Evolutionary conservation across 2,113 vertebrate genomes (phyloP).

Genomic region (Oriolus oriolus): DNA sequence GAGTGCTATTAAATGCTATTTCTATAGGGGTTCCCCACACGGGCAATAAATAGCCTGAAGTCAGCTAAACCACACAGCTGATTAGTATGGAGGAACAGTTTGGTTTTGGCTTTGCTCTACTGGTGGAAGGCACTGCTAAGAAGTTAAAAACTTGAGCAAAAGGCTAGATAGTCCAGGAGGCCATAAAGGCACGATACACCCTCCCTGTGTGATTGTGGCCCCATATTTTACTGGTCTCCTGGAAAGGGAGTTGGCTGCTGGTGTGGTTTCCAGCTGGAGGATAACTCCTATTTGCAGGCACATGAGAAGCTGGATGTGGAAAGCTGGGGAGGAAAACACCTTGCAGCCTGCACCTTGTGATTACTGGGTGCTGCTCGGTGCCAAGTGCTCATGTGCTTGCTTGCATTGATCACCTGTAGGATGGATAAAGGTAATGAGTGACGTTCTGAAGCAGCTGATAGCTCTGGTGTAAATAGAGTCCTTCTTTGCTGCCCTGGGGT

Average conservation of each 20-base stretch:
- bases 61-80: neutral
- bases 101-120: neutral
- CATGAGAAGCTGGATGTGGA: neutral
- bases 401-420: conserved; percentile 12
- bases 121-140: neutral
- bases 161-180: neutral
- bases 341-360: neutral
- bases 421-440: conserved; percentile 9
- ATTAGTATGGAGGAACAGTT: neutral
- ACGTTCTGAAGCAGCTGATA: neutral
- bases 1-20: conserved; percentile 13
- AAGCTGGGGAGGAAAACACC: neutral
- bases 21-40: conserved; percentile 26
- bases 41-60: neutral
- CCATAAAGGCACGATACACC: fast-evolving
- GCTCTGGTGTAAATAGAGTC: neutral
- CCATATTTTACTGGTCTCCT: neutral
- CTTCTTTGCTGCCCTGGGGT: neutral
- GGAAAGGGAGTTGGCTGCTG: neutral
- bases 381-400: neutral
- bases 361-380: neutral
- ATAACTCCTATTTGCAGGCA: neutral
- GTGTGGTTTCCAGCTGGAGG: neutral
- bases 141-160: neutral
- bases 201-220: neutral